Percentiles rank a stretch among this genome's conserved stretches.
Conservation (phyloP, 2,888 invertebrate genomes). For the Julus scanicus region DNA sequence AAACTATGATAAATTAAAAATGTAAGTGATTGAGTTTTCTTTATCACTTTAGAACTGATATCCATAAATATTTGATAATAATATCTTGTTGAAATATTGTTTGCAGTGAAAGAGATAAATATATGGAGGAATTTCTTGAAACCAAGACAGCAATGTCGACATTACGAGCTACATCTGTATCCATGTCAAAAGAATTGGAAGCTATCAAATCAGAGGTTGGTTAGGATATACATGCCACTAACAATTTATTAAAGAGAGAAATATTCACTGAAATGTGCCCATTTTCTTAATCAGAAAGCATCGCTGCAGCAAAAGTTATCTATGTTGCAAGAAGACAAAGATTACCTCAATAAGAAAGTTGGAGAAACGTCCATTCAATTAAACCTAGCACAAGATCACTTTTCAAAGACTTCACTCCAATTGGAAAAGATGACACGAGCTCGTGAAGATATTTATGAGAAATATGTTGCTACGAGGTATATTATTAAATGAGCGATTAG, state of each 20-base stretch:
- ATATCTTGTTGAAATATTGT: slow-evolving; percentile 41
- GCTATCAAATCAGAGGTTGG: slow-evolving; percentile 54
- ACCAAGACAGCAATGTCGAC: slow-evolving; percentile 49
- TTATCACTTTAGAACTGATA: neutral
- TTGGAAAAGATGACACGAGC: slow-evolving; percentile 56
- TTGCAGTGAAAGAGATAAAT: slow-evolving; percentile 58
- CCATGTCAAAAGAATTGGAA: slow-evolving; percentile 52
- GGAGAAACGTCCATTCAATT: slow-evolving; percentile 54
- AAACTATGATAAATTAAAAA: slow-evolving; percentile 57
- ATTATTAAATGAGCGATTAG: neutral
- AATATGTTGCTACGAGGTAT: slow-evolving; percentile 57
- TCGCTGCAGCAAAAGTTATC: slow-evolving; percentile 55
- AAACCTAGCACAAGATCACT: slow-evolving; percentile 54
- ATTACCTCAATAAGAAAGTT: slow-evolving; percentile 56
- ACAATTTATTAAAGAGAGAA: neutral
- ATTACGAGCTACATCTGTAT: slow-evolving; percentile 48
- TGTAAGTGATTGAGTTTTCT: neutral
- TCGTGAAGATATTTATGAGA: slow-evolving; percentile 57
- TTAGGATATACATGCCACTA: neutral
- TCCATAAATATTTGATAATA: neutral
- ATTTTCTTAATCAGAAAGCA: slow-evolving; percentile 45
- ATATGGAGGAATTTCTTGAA: slow-evolving; percentile 54
- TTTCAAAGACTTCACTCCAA: slow-evolving; percentile 54
- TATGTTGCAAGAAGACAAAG: slow-evolving; percentile 58
- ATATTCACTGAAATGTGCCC: neutral